Base-by-base conservation (phyloP, 1,140 invertebrate genomes). In the Lucilia cuprina region DNA sequence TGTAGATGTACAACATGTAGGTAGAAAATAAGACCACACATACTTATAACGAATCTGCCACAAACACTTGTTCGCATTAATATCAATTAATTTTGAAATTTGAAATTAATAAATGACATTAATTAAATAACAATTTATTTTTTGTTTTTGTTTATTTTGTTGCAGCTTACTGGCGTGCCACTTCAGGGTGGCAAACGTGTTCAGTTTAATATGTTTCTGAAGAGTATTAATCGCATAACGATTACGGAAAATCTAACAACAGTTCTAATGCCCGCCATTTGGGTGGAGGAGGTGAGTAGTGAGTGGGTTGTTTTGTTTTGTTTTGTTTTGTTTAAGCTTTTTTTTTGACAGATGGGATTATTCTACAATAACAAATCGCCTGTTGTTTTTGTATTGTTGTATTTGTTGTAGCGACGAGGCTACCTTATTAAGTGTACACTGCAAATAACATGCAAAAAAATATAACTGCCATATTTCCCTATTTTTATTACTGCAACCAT, bases 121-220 rank as follows among this genome's bases (percentile, higher is more conserved):
- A 55, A 55, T 55, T 55, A 55, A 70, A 74, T 5, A 9, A n/a
- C 41, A 83, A 0, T 83, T 80, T 55, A 14, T 21, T 19, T 49
- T 82, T 60, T n/a, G n/a, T 70, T 78, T 83, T 83, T 74, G 78
- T 49, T 84, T 50, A 82, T 84, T 84, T 83, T 77, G 49, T 91
- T 90, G 55, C 86, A 94, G 94, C 89, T 92, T 50, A 94, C 93
- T 0, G 94, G 93, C 19, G 91, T 91, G 0, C 92, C 93, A 0
- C 75, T 94, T 5, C 89, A 91, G 84, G 94, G 93, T 2, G 92
- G 91, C 13, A 94, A 94, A 86, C 88, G 93, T 70, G 93, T 92
- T 0, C 94, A 94, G 86, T 93, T 94, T 77, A 94, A 94, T 85
- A 92, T 94, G 84, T 93, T 94, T 85, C 86, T 92, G 60, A 91